Conservation (phyloP, 2,797 vertebrate genomes). For the Sphaeramia orbicularis region DNA sequence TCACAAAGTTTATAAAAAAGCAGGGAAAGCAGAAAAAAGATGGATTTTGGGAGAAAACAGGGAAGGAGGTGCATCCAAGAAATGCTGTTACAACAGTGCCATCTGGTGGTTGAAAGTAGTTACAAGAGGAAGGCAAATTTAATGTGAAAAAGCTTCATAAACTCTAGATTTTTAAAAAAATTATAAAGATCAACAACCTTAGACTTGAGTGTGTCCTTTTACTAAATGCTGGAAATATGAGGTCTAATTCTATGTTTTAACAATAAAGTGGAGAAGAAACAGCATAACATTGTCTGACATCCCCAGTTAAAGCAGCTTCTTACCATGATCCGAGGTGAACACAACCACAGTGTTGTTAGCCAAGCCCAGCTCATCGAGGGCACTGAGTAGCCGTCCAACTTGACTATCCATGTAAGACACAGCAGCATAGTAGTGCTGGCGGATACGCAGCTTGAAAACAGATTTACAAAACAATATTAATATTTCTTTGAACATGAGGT, state of each 20-base stretch:
- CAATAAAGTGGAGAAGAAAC: background rate
- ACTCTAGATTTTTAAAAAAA: background rate
- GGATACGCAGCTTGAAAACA: slow-evolving; percentile 87
- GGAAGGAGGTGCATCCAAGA: background rate
- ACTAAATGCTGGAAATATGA: background rate
- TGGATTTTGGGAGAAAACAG: background rate
- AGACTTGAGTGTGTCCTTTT: background rate
- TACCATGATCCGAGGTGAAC: slow-evolving; percentile 95
- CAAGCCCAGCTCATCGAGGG: slow-evolving; percentile 86
- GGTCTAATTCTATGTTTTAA: background rate
- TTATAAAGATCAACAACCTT: background rate
- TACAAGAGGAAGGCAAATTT: background rate
- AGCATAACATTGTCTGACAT: background rate
- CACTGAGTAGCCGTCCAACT: slow-evolving; percentile 88
- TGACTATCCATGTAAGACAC: slow-evolving; percentile 93
- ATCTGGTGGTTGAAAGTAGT: slow-evolving; percentile 66
- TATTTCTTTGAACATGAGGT: accelerated
- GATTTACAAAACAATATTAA: background rate
- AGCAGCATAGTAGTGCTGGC: slow-evolving; percentile 95
- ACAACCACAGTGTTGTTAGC: slow-evolving; percentile 87
- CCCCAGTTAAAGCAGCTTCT: slow-evolving; percentile 38
- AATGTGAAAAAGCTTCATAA: background rate
- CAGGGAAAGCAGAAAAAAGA: slow-evolving; percentile 18
- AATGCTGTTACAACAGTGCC: slow-evolving; percentile 72
- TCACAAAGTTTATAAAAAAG: slow-evolving; percentile 15